Conservation (phyloP, 1,140 invertebrate species). For the Phenacoccus solenopsis region DNA sequence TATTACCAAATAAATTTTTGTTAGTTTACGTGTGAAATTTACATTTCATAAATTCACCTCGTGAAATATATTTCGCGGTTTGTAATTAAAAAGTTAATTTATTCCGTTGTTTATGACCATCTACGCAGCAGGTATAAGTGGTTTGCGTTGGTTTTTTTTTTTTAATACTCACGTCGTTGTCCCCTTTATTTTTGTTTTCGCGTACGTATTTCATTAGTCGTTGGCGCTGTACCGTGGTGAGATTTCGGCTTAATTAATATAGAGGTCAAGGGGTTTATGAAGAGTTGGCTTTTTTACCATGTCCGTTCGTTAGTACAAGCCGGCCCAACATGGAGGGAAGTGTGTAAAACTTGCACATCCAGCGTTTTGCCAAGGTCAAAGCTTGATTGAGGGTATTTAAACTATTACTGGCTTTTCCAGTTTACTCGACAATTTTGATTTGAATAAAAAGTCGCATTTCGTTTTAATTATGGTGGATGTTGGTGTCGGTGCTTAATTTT, state of each 20-base stretch:
- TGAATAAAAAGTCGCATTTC: too few species aligned
- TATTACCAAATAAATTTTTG: background rate
- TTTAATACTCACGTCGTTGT: background rate
- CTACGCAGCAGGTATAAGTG: background rate
- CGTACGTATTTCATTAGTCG: background rate
- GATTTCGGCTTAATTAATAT: background rate
- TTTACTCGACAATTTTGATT: too few species aligned
- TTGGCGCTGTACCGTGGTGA: background rate
- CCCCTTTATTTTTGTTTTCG: background rate
- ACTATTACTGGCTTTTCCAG: too few species aligned
- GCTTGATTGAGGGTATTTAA: too few species aligned
- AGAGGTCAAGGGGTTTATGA: background rate
- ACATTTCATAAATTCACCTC: background rate
- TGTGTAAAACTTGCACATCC: too few species aligned
- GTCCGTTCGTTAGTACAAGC: too few species aligned
- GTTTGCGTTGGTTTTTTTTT: background rate
- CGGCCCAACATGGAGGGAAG: too few species aligned
- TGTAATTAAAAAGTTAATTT: conserved; percentile 4
- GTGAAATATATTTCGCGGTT: background rate
- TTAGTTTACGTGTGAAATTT: background rate
- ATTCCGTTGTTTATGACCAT: background rate
- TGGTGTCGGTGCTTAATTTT: too few species aligned
- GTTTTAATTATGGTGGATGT: too few species aligned
- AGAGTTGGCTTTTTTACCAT: too few species aligned
- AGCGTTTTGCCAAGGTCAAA: too few species aligned